Evolutionary conservation across 2,888 invertebrate genomes (phyloP).

Genomic region (Athalia cordata): DNA sequence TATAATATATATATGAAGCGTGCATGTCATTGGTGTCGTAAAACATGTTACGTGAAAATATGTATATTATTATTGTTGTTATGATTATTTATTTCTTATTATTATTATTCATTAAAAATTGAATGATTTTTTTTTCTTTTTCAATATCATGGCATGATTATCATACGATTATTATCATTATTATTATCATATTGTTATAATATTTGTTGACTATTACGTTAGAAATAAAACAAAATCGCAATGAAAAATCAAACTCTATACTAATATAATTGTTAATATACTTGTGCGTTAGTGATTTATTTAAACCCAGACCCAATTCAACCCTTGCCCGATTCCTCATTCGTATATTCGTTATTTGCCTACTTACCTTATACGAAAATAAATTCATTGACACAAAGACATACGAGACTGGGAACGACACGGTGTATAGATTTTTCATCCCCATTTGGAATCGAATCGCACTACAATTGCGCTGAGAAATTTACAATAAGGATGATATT

Average conservation of each 20-base stretch:
- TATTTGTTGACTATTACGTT: slow-evolving; percentile 69
- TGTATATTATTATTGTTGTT: slow-evolving; percentile 62
- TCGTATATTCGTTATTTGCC: too few relatives aligned
- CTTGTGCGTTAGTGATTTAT: too few relatives aligned
- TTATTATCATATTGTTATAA: slow-evolving; percentile 56
- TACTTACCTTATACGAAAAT: too few relatives aligned
- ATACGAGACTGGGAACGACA: too few relatives aligned
- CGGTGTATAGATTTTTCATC: too few relatives aligned
- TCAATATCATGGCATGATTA: slow-evolving; percentile 21
- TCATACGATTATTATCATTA: slow-evolving; percentile 59
- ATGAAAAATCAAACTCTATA: slow-evolving; percentile 16
- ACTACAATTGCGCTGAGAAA: too few relatives aligned
- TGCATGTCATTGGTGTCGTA: slow-evolving; percentile 55
- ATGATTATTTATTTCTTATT: slow-evolving; percentile 56
- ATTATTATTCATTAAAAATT: slow-evolving; percentile 55
- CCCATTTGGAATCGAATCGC: too few relatives aligned
- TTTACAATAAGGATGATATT: too few relatives aligned
- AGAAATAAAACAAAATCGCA: slow-evolving; percentile 61
- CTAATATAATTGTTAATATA: not conserved
- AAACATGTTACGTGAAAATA: slow-evolving; percentile 55
- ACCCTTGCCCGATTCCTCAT: too few relatives aligned
- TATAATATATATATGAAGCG: not conserved
- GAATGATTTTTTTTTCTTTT: slow-evolving; percentile 59
- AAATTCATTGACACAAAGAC: too few relatives aligned
- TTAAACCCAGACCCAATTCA: too few relatives aligned